Evolutionary conservation across 2,888 invertebrate genomes (phyloP).

Genomic region (Galerucella pusilla): DNA sequence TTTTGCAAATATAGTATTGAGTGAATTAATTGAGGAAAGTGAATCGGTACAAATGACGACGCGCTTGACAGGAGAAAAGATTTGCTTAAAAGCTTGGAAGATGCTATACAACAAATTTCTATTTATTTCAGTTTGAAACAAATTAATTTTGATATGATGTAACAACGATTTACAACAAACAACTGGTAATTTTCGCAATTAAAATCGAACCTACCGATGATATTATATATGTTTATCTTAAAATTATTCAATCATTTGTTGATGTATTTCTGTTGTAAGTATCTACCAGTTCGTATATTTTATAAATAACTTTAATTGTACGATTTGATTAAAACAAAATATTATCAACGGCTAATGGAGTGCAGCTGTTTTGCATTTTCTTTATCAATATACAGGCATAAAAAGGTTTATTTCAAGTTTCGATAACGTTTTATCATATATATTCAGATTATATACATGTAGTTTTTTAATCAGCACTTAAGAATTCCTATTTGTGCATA

Average conservation of each 20-base stretch:
- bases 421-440: conserved; percentile 46
- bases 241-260: conserved; percentile 31
- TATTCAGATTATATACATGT: conserved; percentile 50
- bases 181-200: neutral
- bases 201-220: neutral
- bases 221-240: conserved; percentile 15
- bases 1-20: too few species aligned
- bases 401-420: conserved; percentile 46
- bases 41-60: too few species aligned
- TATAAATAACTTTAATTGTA: conserved; percentile 40
- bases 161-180: neutral
- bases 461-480: conserved; percentile 53
- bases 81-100: too few species aligned
- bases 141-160: neutral
- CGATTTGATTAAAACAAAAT: conserved; percentile 43
- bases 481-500: conserved; percentile 25
- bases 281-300: conserved; percentile 20
- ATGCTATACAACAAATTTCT: too few species aligned
- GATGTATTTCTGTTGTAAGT: conserved; percentile 28
- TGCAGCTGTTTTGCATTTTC: conserved; percentile 51
- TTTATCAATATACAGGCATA: conserved; percentile 45
- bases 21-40: too few species aligned
- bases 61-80: too few species aligned
- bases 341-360: conserved; percentile 48
- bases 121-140: neutral